Base-by-base conservation (phyloP, 2,888 invertebrate species). In the Ophioninae sp. region DNA sequence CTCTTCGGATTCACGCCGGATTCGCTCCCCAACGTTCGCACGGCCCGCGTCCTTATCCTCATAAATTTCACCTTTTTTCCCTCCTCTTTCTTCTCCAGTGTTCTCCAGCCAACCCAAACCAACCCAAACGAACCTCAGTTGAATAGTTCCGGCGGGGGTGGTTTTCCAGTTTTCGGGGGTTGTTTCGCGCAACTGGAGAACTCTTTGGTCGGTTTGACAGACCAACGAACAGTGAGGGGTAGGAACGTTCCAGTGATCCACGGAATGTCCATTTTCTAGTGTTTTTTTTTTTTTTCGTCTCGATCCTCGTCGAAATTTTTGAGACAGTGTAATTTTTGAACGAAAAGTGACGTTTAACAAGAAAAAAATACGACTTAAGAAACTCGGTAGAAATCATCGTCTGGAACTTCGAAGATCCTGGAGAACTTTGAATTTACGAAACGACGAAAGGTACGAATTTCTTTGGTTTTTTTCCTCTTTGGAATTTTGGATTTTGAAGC, bases 1-100 rank as follows among this genome's bases (percentile, higher is more conserved):
- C 76, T 81, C 83, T 79, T 75, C 44, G 67, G 72, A 73, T 76
- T 70, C 83, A 67, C 83, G 81, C 62, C 78, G 80, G 83, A 85
- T 83, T 85, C 85, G 85, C 83, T 83, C 65, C 75, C 57, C 83
- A 79, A 85, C 81, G 78, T 75, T 80, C 85, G 81, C 83, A 30
- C 81, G 73, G 79, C 79, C 30, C 59, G 76, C 81, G 75, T 62
- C 77, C 59, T 74, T 3, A 3, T 30, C 30, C 30, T 30, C 30
- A 30, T 30, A 30, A 30, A 30, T 30, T 30, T 30, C 30, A 30
- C 30, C 30, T 30, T 30, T 30, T 30, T 30, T 64, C 59, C 64
- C 81, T 57, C 82, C 68, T 65, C 61, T 41, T 68, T 77, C 79
- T 81, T 79, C 64, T 17, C 17, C 13, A 10, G 30, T 30, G 30